phyloP scores from a whole-genome alignment of 2,888 invertebrate genomes.

The Sphaerophoria rueppellii region DNA sequence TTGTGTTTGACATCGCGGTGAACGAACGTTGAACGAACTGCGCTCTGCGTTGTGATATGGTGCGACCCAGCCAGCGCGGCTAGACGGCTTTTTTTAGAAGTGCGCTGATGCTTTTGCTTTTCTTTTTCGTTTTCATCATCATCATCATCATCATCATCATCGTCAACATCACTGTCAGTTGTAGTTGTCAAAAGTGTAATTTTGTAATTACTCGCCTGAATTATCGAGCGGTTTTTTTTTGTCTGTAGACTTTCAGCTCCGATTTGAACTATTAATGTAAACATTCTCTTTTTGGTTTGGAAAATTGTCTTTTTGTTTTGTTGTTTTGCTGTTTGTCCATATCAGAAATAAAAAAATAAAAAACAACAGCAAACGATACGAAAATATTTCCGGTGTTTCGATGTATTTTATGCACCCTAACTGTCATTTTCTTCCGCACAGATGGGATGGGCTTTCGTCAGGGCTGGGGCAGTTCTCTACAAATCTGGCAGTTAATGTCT shows the following conservation, averaged over 20 bases:
- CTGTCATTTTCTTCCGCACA: constrained; percentile 22
- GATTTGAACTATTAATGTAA: constrained; percentile 19
- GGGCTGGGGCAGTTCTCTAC: neutral
- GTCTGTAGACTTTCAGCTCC: neutral
- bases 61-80: too few species aligned
- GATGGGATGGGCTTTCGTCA: neutral
- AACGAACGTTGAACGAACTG: neutral
- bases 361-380: constrained; percentile 18
- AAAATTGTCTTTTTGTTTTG: constrained; percentile 28
- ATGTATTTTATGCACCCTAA: constrained; percentile 41
- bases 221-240: constrained; percentile 33
- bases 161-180: neutral
- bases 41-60: neutral
- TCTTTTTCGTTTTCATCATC: neutral
- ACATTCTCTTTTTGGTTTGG: constrained; percentile 56
- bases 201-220: constrained; percentile 57
- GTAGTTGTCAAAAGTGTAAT: constrained; percentile 38
- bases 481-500: neutral
- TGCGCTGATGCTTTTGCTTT: neutral
- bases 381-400: constrained; percentile 65
- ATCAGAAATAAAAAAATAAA: neutral
- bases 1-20: constrained; percentile 24
- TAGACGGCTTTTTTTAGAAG: constrained; percentile 14
- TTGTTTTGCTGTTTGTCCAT: constrained; percentile 4
- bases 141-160: neutral